Evolutionary conservation across 2,113 vertebrate genomes (phyloP).

Genomic region (Archocentrus centrarchus): DNA sequence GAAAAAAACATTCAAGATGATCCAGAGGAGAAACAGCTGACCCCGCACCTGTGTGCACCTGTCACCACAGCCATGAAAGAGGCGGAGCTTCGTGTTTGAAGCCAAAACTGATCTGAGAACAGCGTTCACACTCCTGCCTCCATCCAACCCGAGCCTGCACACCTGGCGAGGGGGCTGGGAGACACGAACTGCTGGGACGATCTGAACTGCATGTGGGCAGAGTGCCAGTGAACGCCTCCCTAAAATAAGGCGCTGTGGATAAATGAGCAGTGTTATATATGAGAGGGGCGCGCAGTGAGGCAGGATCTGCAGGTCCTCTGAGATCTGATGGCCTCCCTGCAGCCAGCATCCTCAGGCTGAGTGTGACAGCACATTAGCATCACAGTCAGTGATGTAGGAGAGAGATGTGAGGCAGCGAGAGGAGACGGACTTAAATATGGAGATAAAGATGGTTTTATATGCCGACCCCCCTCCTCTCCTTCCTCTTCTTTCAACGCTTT

Average conservation of each 20-base stretch:
- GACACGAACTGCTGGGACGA: neutral
- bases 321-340: constrained; percentile 12
- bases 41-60: too few species aligned
- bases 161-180: too few species aligned
- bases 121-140: too few species aligned
- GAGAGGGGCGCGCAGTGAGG: neutral
- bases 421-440: constrained; percentile 4
- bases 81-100: too few species aligned
- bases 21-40: too few species aligned
- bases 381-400: neutral
- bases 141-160: too few species aligned
- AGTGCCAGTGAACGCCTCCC: neutral
- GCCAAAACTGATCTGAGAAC: too few species aligned
- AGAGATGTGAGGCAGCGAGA: neutral
- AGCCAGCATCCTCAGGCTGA: neutral
- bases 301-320: neutral
- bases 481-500: constrained; percentile 1
- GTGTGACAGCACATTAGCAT: constrained; percentile 15
- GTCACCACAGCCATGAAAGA: too few species aligned
- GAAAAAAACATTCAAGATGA: too few species aligned
- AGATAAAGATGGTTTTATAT: constrained; percentile 34
- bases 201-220: neutral
- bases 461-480: neutral
- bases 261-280: neutral
- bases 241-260: neutral